phyloP scores from a whole-genome alignment of 2,888 invertebrate genomes.

The Pyrgus malvae region DNA sequence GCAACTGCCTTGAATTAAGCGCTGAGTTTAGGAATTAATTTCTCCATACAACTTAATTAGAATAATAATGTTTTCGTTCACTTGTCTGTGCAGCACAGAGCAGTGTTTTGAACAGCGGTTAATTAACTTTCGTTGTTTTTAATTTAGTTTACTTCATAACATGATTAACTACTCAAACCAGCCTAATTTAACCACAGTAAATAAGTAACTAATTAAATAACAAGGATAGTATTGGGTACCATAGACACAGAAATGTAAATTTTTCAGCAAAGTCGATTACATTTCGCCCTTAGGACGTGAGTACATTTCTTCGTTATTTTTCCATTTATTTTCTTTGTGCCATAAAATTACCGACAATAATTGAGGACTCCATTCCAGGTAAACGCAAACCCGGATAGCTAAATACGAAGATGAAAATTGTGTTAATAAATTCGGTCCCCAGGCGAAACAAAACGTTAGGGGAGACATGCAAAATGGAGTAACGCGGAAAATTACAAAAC shows the following conservation, averaged over 20 bases:
- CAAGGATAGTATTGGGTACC: no score
- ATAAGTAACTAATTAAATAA: no score
- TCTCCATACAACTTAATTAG: conserved; percentile 39
- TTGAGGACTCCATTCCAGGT: no score
- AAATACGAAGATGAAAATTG: conserved; percentile 2
- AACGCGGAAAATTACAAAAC: conserved; percentile 43
- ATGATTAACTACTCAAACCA: no score
- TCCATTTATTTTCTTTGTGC: no score
- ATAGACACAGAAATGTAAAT: no score
- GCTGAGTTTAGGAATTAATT: conserved; percentile 38
- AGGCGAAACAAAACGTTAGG: conserved; percentile 12
- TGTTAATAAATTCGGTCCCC: conserved; percentile 19
- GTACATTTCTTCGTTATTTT: no score
- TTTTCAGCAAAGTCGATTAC: no score
- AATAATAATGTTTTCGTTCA: conserved; percentile 30
- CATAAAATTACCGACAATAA: no score
- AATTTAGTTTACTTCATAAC: no score
- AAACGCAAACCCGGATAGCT: neutral
- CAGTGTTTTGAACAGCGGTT: neutral
- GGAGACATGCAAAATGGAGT: conserved; percentile 23
- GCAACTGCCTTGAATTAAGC: conserved; percentile 38
- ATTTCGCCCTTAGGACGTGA: no score
- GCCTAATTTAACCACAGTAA: no score
- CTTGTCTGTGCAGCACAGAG: neutral
- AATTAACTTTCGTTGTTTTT: neutral